Evolutionary conservation across 2,888 invertebrate genomes (phyloP), one percentile per base, ranked within the genome.

Genomic region (Mythimna ferrago): DNA sequence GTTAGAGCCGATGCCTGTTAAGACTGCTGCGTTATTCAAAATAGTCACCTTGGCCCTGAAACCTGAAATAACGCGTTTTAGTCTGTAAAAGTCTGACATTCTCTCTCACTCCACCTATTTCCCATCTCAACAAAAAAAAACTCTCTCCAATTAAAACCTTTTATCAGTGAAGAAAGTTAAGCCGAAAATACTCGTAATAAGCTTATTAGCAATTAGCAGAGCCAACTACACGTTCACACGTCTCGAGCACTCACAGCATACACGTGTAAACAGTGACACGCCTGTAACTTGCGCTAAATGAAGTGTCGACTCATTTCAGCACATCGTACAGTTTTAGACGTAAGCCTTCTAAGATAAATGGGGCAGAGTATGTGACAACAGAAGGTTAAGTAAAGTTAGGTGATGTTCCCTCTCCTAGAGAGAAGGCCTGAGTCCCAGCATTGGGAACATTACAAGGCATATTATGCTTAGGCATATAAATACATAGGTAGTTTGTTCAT

Each of bases 281-380:
- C 32, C 58, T 44, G 44, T 63, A 53, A 67, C 63, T 66, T 19
- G 64, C 32, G 58, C 19, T 51, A 51, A 68, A 64, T 78, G 64
- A 67, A 78, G 61, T 78, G 61, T 44, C 61, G 41, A 65, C 44
- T 65, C 53, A 76, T 79, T 71, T 71, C 54, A 58, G 54, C 78
- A 82, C 56, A 60, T 67, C 38, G 32, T 14, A 32, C 11, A 71
- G 35, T 63, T 53, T 76, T 48, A 48, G 48, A 61, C 66, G 54
- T 16, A 32, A 66, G 41, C 16, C 14, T 71, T 44, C 19, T 44
- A n/a, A 71, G 58, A 58, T 81, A 41, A 68, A 68, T 62, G 53
- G 32, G 7, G 6, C 1, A 9, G 19, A 54, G 41, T 32, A 0
- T 16, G 11, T 2, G 1, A 21, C 0, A 7, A 44, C 65, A 76